Base-by-base conservation (phyloP, 2,888 invertebrate species). In the Leucoma salicis region DNA sequence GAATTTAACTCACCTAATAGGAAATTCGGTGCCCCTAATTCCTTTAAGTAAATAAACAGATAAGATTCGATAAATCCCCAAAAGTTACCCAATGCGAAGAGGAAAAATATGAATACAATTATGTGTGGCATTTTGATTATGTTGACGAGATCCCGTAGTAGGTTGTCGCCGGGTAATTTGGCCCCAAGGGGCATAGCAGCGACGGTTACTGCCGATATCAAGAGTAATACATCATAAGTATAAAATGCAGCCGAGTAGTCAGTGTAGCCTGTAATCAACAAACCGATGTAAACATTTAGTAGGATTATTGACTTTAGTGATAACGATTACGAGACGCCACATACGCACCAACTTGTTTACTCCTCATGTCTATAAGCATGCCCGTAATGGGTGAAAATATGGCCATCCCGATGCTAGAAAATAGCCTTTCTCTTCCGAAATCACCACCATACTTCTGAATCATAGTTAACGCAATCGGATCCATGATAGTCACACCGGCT, bases 11-110 rank as follows among this genome's bases (percentile, higher is more conserved):
- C 81, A 93, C 96, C 96, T 36, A 96, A 82, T 47, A 96, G 85
- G 74, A 95, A 95, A 78, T 95, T 96, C 0, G 95, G 95, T 35
- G 96, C 95, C 12, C 95, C 94, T 50, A 96, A 88, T 77, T 96
- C 96, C 78, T 94, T 94, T 51, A 97, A 90, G 77, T 95, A 97
- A 69, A 96, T 91, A 77, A 96, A 97, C 21, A 97, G 85, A 74
- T 95, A 97, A 37, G 95, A 95, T 78, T 97, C 97, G 41, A 97
- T 95, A 78, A 96, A 96, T 18, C 97, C 97, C 94, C 95, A 96
- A 74, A 96, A 93, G 67, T 95, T 95, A 45, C 97, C 97, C 60
- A 97, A 90, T 16, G 94, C 91, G 69, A 96, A 95, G 31, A 97
- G 88, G 75, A 96, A 95, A 63, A 95, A 86, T 67, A 97, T 94